Evolutionary conservation across 1,140 invertebrate species (phyloP).

Genomic region (Charaxes varanes): DNA sequence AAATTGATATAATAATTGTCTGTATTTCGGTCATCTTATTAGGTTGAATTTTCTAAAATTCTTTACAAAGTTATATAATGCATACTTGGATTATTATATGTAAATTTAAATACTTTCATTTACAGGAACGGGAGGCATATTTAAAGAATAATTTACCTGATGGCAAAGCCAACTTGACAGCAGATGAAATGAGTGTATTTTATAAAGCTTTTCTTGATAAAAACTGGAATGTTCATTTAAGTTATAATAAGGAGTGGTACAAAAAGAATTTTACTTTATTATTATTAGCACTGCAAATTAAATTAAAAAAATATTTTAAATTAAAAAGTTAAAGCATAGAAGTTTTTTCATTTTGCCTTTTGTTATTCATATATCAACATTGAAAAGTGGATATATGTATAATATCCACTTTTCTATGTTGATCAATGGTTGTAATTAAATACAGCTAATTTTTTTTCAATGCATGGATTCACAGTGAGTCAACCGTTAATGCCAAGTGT

Average conservation of each 20-base stretch:
- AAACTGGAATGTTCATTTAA: conserved; percentile 81
- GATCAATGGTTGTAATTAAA: too few relatives aligned
- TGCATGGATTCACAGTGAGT: too few relatives aligned
- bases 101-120: conserved; percentile 16
- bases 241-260: conserved; percentile 86
- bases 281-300: conserved; percentile 75
- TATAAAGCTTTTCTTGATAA: conserved; percentile 88
- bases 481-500: too few relatives aligned
- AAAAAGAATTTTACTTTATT: conserved; percentile 80
- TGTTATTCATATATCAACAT: too few relatives aligned
- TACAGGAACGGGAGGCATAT: conserved; percentile 81
- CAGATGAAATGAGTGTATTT: conserved; percentile 90
- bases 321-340: conserved; percentile 33
- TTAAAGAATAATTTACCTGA: conserved; percentile 72
- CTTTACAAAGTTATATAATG: too few relatives aligned
- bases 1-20: not conserved
- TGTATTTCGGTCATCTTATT: too few relatives aligned
- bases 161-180: conserved; percentile 74
- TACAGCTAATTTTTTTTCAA: too few relatives aligned
- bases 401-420: too few relatives aligned
- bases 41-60: too few relatives aligned
- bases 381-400: too few relatives aligned
- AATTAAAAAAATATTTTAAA: conserved; percentile 68
- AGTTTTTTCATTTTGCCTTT: not conserved
- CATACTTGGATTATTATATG: too few relatives aligned